Evolutionary conservation across 2,888 invertebrate species (phyloP).

Genomic region (Cotesia congregata): DNA sequence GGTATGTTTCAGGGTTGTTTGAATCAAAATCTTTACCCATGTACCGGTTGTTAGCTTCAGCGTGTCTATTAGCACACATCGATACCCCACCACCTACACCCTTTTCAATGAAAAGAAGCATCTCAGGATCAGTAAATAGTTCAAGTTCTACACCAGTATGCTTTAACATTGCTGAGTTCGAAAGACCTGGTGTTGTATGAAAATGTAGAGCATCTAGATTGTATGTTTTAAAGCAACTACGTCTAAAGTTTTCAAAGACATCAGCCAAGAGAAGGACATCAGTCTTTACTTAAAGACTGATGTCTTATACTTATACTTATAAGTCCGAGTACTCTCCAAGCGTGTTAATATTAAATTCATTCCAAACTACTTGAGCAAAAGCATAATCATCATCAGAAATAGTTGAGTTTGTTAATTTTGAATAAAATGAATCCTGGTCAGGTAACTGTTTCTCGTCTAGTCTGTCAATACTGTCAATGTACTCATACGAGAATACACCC

Average conservation of each 20-base stretch:
- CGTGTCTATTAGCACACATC: conserved; percentile 51
- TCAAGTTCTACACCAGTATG: conserved; percentile 40
- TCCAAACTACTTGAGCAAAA: conserved; percentile 61
- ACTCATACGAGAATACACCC: too few relatives aligned
- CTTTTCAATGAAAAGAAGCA: conserved; percentile 50
- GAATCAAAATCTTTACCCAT: conserved; percentile 41
- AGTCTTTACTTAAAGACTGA: conserved; percentile 59
- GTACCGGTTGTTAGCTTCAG: conserved; percentile 50
- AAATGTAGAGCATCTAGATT: conserved; percentile 55
- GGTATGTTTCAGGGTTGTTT: conserved; percentile 30
- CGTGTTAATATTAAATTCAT: conserved; percentile 54
- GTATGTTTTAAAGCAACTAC: conserved; percentile 54
- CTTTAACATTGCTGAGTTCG: conserved; percentile 46
- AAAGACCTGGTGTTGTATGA: conserved; percentile 42
- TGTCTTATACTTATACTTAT: too few relatives aligned
- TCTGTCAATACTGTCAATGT: not conserved
- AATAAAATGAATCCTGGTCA: not conserved
- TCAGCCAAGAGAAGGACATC: conserved; percentile 62
- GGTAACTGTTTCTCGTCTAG: conserved; percentile 17
- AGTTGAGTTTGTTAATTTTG: conserved; percentile 44
- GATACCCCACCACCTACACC: conserved; percentile 53
- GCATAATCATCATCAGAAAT: conserved; percentile 53
- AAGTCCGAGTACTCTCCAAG: conserved; percentile 62
- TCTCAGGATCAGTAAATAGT: conserved; percentile 49
- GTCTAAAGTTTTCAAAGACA: conserved; percentile 64